phyloP scores from a whole-genome alignment of 2,888 invertebrate genomes.

The Xestia ashworthii region DNA sequence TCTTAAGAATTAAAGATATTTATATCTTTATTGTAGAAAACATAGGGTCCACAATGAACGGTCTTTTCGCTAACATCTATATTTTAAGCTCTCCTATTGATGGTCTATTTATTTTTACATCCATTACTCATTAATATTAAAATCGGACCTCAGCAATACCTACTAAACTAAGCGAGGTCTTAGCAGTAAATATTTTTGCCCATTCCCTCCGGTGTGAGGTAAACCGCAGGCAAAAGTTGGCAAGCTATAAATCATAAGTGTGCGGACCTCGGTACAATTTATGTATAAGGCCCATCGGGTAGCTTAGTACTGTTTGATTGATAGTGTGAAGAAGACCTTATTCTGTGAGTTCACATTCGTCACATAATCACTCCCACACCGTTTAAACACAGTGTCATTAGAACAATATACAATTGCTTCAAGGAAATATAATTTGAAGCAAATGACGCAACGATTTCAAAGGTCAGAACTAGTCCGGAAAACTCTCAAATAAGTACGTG shows the following conservation, averaged over 20 bases:
- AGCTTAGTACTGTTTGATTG: conserved; percentile 59
- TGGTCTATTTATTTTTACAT: conserved; percentile 1
- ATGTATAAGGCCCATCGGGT: conserved; percentile 54
- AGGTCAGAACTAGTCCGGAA: conserved; percentile 2
- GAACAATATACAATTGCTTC: conserved; percentile 8
- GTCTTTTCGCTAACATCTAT: not conserved
- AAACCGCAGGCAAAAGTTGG: conserved; percentile 58
- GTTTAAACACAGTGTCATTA: conserved; percentile 12
- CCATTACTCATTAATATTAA: conserved; percentile 12
- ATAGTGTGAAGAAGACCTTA: conserved; percentile 51
- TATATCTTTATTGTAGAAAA: not conserved
- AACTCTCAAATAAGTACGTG: not conserved
- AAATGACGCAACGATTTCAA: not conserved
- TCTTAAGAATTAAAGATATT: not conserved
- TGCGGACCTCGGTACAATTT: conserved; percentile 54
- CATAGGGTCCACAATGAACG: not conserved
- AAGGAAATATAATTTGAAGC: not conserved
- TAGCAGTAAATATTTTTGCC: conserved; percentile 57
- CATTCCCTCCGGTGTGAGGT: conserved; percentile 24
- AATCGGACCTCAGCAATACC: not conserved
- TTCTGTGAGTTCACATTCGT: conserved; percentile 32
- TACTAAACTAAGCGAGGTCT: conserved; percentile 12
- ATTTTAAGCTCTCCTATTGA: not conserved
- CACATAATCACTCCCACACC: conserved; percentile 25
- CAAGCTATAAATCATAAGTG: conserved; percentile 61